Conservation (phyloP, 2,797 vertebrate genomes). For the Scleropages formosus region DNA sequence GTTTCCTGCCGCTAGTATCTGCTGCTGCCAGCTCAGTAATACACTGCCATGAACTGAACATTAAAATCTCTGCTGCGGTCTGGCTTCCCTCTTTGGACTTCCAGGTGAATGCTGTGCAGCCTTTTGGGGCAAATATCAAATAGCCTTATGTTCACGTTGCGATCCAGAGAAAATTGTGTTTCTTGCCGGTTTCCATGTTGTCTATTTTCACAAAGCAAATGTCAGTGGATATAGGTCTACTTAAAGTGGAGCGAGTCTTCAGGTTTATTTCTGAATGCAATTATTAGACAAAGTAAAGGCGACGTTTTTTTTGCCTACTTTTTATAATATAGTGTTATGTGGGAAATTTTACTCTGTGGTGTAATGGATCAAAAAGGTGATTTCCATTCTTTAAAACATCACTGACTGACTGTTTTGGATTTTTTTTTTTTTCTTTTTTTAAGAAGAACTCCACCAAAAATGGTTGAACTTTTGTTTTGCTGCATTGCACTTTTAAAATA, state of each 20-base stretch:
- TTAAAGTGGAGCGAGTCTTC: no score
- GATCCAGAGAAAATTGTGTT: neutral
- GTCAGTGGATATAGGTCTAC: no score
- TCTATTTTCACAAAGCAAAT: neutral
- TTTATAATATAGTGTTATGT: no score
- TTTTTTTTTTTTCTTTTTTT: neutral
- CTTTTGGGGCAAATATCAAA: neutral
- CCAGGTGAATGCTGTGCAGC: neutral
- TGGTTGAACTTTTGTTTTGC: conserved; percentile 20
- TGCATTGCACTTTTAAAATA: conserved; percentile 26
- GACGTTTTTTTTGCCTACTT: no score
- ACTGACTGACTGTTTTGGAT: neutral
- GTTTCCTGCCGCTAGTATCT: no score
- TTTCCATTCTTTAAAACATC: neutral
- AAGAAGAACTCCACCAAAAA: conserved; percentile 18
- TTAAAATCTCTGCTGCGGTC: neutral
- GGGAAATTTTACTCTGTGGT: no score
- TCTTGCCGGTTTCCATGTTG: neutral
- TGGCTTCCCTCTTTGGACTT: neutral
- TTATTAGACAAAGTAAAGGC: no score
- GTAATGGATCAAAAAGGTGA: neutral
- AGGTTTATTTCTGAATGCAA: no score
- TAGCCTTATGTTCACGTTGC: neutral
- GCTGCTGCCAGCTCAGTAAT: neutral
- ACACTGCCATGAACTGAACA: neutral